Conservation (phyloP, 2,797 vertebrate species). For the Gallirallus australis region DNA sequence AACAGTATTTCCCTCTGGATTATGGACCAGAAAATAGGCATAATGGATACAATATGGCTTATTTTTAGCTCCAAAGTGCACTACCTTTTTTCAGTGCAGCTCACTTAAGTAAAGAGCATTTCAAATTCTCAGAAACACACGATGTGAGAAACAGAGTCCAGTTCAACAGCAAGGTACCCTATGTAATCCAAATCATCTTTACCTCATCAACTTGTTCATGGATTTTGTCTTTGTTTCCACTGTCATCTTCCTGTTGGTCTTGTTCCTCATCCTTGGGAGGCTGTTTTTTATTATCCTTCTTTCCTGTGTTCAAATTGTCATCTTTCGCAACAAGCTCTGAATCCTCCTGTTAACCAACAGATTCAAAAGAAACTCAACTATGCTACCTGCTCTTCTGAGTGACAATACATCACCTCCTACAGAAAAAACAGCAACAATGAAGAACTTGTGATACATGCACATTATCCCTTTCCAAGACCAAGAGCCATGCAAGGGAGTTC, state of each 20-base stretch:
- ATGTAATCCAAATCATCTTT: not conserved
- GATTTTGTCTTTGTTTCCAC: slow-evolving; percentile 86
- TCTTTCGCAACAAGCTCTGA: slow-evolving; percentile 95
- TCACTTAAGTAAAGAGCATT: not conserved
- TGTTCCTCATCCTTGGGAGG: slow-evolving; percentile 79
- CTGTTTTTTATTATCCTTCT: slow-evolving; percentile 86
- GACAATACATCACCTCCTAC: not conserved
- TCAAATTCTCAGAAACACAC: not conserved
- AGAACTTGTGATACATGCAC: not conserved
- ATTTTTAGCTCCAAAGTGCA: not conserved
- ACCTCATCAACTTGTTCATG: slow-evolving; percentile 96
- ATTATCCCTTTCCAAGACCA: not conserved
- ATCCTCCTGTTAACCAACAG: slow-evolving; percentile 81
- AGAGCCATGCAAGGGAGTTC: not conserved
- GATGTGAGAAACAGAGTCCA: not conserved
- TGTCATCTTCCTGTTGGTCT: slow-evolving; percentile 70
- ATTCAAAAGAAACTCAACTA: not conserved
- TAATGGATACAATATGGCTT: not conserved
- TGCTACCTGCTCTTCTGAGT: not conserved
- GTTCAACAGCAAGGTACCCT: not conserved
- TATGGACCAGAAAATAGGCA: not conserved
- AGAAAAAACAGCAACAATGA: not conserved
- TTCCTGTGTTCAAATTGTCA: slow-evolving; percentile 86
- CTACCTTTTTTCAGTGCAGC: not conserved
- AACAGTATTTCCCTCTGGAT: not conserved